Conservation (phyloP, 2,113 vertebrate genomes). For the Eubucco bourcierii region DNA sequence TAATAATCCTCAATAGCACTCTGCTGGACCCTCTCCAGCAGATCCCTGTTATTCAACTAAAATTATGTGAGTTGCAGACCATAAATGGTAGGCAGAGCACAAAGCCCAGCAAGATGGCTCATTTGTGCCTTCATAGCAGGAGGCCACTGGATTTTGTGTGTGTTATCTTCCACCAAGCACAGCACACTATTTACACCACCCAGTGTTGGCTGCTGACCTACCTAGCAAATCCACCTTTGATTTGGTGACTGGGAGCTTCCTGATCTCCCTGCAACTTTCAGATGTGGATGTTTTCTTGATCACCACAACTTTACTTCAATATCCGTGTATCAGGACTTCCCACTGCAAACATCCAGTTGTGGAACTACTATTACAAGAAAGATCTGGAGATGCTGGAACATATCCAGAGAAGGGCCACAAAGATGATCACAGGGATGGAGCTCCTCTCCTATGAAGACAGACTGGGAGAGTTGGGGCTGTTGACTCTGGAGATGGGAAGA, state of each 20-base stretch:
- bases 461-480: too few relatives aligned
- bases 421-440: too few relatives aligned
- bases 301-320: neutral
- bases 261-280: neutral
- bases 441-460: too few relatives aligned
- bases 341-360: neutral
- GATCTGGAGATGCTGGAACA: too few relatives aligned
- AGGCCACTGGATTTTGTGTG: accelerated
- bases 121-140: accelerated
- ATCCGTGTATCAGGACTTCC: neutral
- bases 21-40: too few relatives aligned
- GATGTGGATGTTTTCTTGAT: neutral
- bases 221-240: neutral
- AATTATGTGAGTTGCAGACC: accelerated
- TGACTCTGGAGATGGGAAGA: too few relatives aligned
- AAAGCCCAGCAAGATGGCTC: neutral
- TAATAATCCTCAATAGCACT: too few relatives aligned
- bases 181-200: neutral
- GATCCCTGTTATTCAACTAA: too few relatives aligned
- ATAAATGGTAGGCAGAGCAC: accelerated
- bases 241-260: neutral
- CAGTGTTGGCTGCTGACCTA: neutral
- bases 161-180: accelerated
- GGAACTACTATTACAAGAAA: too few relatives aligned
- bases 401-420: too few relatives aligned